Base-by-base conservation (phyloP, 35 echinoderm and acorn worm species). In the Apostichopus parvimensis region DNA sequence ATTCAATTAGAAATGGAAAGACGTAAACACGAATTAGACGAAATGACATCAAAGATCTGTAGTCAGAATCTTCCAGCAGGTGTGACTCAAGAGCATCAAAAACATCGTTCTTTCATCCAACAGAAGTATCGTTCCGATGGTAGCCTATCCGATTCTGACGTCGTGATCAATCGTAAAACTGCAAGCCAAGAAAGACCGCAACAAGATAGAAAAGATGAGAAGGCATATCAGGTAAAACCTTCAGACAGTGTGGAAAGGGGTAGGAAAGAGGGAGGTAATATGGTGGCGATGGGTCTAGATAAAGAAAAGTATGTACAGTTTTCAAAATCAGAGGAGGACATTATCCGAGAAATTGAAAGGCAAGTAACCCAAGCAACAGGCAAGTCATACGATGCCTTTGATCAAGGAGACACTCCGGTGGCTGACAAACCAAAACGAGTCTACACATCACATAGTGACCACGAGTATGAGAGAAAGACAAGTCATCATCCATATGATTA, bases 261-360 rank as follows among this genome's bases (percentile, higher is more conserved):
- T 6, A 90, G 11, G 57, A 83, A 92, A 72, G 65, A 77, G 79
- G 53, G 54, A 55, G 60, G 53, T 71, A 86, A 86, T 53, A 56
- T 55, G 62, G 58, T 82, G 11, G 60, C 79, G 14, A 86, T 87
- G 18, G 64, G 53, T 5, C 15, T 70, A 21, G 60, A 83, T 78
- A 77, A 77, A 45, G 89, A 91, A 53, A 91, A 91, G 54, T 91
- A 91, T 34, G 89, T 91, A 9, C 71, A 79, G 23, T 91, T 98
- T 54, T 96, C 95, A 15, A 99, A 99, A 78, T 99, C 97, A 34
- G 97, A 99, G 78, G 97, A 99, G 53, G 97, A 99, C 28, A 99
- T 99, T 28, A 95, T 99, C 53, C 64, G 92, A 54, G 95, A 99
- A 90, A 99, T 99, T 24, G 97, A 99, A 82, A 94, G 90, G 70